A percentile compares a stretch with the other conserved stretches of the same genome.
Conservation (phyloP, 1,140 invertebrate genomes). For the Tetramorium parvispinum region DNA sequence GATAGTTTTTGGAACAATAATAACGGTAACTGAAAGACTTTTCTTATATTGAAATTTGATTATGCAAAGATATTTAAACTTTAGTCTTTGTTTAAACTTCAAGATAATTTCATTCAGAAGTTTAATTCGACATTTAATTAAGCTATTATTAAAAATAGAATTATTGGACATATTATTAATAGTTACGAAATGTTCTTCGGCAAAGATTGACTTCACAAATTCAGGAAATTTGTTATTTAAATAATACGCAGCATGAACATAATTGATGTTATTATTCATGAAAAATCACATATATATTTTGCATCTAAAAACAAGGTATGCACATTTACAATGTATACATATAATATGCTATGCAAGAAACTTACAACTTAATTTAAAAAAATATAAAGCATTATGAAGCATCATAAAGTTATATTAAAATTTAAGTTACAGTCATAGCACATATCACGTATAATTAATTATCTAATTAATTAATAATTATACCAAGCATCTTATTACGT, state of each 20-base stretch:
- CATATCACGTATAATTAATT: background rate
- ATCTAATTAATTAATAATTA: slow-evolving; percentile 3
- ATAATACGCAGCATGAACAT: background rate
- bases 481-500: background rate
- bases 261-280: background rate
- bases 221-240: background rate
- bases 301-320: background rate
- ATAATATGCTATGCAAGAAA: background rate
- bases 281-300: background rate
- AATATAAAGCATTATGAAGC: background rate
- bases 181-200: background rate
- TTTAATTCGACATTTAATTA: slow-evolving; percentile 7
- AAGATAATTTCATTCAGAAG: background rate
- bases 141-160: background rate
- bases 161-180: background rate
- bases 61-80: background rate
- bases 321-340: background rate
- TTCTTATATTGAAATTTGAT: background rate
- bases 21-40: background rate
- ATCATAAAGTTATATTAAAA: background rate
- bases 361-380: background rate
- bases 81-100: background rate
- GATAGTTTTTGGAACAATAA: background rate
- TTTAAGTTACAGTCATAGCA: background rate
- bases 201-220: background rate